Evolutionary conservation across 1,140 invertebrate species (phyloP).

Genomic region (Helicoverpa zea): DNA sequence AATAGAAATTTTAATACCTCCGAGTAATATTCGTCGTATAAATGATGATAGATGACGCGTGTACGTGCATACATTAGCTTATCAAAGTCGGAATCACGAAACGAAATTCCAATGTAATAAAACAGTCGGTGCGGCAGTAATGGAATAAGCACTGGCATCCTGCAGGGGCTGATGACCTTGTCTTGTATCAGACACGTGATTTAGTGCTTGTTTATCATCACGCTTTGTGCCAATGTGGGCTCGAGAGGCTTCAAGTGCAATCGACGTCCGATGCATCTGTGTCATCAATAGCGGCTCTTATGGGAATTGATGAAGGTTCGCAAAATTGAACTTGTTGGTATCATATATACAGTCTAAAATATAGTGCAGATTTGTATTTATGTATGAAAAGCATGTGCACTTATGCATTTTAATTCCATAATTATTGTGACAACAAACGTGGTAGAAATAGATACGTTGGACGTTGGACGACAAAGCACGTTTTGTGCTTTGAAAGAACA

Average conservation of each 20-base stretch:
- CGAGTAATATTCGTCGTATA: slow-evolving; percentile 6
- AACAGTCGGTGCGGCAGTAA: slow-evolving; percentile 61
- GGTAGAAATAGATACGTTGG: no score
- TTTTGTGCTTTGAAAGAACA: no score
- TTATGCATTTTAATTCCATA: no score
- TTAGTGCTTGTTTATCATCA: slow-evolving; percentile 12
- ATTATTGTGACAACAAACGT: no score
- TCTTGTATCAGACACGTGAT: slow-evolving; percentile 37
- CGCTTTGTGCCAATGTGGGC: slow-evolving; percentile 18
- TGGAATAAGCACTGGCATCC: slow-evolving; percentile 69
- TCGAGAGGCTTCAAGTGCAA: slow-evolving; percentile 4
- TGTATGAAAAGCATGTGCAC: no score
- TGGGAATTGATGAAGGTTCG: not conserved
- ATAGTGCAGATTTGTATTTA: no score
- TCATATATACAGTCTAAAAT: no score
- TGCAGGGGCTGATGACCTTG: slow-evolving; percentile 60
- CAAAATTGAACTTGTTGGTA: no score
- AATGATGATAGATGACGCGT: slow-evolving; percentile 21
- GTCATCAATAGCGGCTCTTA: not conserved
- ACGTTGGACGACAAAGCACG: no score
- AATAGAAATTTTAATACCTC: slow-evolving; percentile 10
- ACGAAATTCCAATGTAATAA: slow-evolving; percentile 67
- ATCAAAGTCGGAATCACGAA: slow-evolving; percentile 45
- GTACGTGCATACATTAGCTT: slow-evolving; percentile 20
- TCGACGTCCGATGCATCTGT: not conserved